phyloP scores from a whole-genome alignment of 1,140 invertebrate genomes.

The Pogonomyrmex barbatus region DNA sequence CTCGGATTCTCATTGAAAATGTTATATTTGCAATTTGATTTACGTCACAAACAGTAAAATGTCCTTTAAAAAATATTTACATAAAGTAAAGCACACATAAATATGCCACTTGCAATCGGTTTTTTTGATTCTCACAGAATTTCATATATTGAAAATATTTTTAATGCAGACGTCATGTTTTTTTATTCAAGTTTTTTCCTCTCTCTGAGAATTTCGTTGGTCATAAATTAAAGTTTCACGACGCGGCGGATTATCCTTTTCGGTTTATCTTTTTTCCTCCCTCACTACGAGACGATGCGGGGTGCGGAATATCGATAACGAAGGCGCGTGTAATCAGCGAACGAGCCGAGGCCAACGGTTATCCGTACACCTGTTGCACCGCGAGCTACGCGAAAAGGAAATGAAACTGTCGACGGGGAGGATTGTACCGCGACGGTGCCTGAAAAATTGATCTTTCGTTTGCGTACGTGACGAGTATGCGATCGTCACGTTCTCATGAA shows the following conservation, averaged over 20 bases:
- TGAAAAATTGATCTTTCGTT: conserved; percentile 65
- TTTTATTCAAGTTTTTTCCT: neutral
- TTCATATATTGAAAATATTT: neutral
- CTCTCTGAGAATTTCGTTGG: neutral
- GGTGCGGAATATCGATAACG: conserved; percentile 58
- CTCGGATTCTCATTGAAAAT: neutral
- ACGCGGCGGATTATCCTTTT: conserved; percentile 14
- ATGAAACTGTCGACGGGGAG: conserved; percentile 64
- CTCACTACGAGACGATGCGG: conserved; percentile 8
- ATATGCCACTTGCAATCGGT: neutral
- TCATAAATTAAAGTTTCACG: conserved; percentile 27
- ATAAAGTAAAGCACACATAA: neutral
- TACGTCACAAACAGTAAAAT: neutral
- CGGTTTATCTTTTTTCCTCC: conserved; percentile 55
- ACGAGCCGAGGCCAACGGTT: conserved; percentile 45
- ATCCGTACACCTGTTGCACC: conserved; percentile 73
- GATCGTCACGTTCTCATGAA: neutral
- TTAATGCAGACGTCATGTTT: neutral
- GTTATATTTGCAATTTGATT: neutral
- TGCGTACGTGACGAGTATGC: conserved; percentile 55
- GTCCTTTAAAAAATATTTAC: neutral
- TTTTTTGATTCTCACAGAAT: neutral
- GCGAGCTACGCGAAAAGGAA: conserved; percentile 65
- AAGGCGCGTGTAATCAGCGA: conserved; percentile 64
- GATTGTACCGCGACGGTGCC: conserved; percentile 56